Evolutionary conservation across 2,888 invertebrate species (phyloP), one percentile per base, ranked within the genome.

Genomic region (Acleris emargana): DNA sequence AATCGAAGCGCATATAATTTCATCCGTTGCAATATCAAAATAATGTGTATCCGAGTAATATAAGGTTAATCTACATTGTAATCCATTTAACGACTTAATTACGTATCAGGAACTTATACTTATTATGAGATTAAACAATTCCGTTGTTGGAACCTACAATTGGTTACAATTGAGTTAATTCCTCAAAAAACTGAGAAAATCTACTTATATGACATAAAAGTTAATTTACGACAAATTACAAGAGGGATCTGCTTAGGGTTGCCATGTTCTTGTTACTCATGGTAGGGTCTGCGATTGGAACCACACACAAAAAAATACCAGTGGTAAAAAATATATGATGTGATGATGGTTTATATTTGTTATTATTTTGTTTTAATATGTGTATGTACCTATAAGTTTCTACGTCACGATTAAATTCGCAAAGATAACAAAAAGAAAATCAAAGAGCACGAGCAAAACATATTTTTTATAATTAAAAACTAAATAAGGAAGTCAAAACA

Each of bases 171-270:
- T 51, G 55, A 66, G 60, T 60, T 66, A 66, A 66, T 66, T 47
- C 50, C 25, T 66, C 51, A 28, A 47, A 57, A 57, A 61, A 55
- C 57, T 61, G 51, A 52, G 57, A 52, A 66, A 68, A 72, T 69
- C 73, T 72, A 73, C 72, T 74, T 74, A 72, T 75, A 75, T 77
- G 78, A 79, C 77, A 79, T 77, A 76, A 78, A 77, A 77, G 68
- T 71, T 77, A 78, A 78, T 76, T 74, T 71, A 61, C 61, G 70
- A 73, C 71, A 72, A 76, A 73, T 71, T 72, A 72, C 73, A 72
- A 76, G 77, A 75, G 76, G 73, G 74, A 72, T 70, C 70, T 72
- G 79, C 22, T 13, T 38, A 38, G 38, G 38, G 38, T 38, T 38
- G 38, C 38, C 38, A 38, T 13, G 3, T 11, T 38, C 32, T 38